A percentile compares a stretch with the other conserved stretches of the same genome.
Conservation (phyloP, 2,888 invertebrate genomes). For the Microctonus hyperodae region DNA sequence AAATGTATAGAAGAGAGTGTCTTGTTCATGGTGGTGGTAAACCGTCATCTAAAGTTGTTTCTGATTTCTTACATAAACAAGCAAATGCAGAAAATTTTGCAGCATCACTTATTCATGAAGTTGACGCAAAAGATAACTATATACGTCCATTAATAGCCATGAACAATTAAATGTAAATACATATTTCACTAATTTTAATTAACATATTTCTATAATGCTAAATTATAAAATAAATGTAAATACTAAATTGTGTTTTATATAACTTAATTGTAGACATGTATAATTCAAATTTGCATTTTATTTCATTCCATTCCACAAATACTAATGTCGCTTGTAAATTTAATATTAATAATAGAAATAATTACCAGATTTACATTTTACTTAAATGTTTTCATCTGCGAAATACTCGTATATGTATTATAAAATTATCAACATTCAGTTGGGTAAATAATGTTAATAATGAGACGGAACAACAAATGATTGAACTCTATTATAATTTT, state of each 20-base stretch:
- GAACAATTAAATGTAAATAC: constrained; percentile 9
- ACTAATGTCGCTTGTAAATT: constrained; percentile 42
- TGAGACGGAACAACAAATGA: not conserved
- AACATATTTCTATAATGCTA: no score
- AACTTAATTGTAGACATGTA: no score
- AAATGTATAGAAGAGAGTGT: constrained; percentile 78
- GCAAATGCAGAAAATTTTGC: constrained; percentile 81
- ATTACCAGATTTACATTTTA: no score
- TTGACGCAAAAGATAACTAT: constrained; percentile 70
- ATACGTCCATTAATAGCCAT: constrained; percentile 51
- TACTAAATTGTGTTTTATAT: no score
- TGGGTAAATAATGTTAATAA: not conserved
- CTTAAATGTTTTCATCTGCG: no score
- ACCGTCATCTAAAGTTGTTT: constrained; percentile 79
- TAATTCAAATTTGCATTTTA: constrained; percentile 58
- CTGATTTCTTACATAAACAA: constrained; percentile 79
- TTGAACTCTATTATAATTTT: not conserved
- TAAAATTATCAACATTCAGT: not conserved
- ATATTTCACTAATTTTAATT: not conserved
- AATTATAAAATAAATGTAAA: no score
- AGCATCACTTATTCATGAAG: constrained; percentile 78
- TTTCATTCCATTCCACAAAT: constrained; percentile 35
- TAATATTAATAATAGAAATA: no score
- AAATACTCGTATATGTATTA: no score
- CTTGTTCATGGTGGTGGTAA: constrained; percentile 88